Conservation (phyloP, 2,113 vertebrate genomes). For the Galemys pyrenaicus region DNA sequence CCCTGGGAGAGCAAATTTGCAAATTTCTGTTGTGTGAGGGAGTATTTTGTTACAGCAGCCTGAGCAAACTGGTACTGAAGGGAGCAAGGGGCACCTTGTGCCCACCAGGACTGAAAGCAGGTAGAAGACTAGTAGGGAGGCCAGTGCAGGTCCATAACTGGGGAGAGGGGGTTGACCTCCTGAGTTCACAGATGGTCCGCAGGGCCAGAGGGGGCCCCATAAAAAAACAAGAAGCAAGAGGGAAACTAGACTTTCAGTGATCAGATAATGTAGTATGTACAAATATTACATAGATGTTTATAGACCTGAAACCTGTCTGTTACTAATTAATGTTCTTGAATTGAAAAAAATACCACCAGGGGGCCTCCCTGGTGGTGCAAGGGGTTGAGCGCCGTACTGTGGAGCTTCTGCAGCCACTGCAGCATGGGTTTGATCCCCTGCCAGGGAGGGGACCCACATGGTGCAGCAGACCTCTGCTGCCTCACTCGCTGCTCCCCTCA, state of each 20-base stretch:
- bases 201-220: not conserved
- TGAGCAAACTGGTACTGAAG: not conserved
- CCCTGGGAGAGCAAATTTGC: too few species aligned
- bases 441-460: too few species aligned
- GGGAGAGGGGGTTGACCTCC: not conserved
- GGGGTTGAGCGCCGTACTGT: too few species aligned
- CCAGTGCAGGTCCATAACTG: not conserved
- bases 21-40: not conserved
- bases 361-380: too few species aligned
- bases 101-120: not conserved
- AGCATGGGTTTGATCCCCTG: too few species aligned
- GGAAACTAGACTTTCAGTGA: not conserved
- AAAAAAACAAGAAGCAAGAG: not conserved
- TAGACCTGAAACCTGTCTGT: not conserved
- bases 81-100: not conserved
- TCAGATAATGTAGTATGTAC: not conserved
- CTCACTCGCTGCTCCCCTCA: too few species aligned
- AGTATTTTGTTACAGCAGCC: not conserved
- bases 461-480: too few species aligned
- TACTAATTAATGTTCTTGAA: not conserved
- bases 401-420: too few species aligned
- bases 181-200: not conserved
- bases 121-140: not conserved
- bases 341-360: too few species aligned
- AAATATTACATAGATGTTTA: not conserved